Percentiles rank a stretch among this genome's conserved stretches.
These are phyloP conservation scores for Cynodonichthys magdalenae DNA, from an alignment of 2,797 vertebrate genomes.

Conservation along the genomic window DNA sequence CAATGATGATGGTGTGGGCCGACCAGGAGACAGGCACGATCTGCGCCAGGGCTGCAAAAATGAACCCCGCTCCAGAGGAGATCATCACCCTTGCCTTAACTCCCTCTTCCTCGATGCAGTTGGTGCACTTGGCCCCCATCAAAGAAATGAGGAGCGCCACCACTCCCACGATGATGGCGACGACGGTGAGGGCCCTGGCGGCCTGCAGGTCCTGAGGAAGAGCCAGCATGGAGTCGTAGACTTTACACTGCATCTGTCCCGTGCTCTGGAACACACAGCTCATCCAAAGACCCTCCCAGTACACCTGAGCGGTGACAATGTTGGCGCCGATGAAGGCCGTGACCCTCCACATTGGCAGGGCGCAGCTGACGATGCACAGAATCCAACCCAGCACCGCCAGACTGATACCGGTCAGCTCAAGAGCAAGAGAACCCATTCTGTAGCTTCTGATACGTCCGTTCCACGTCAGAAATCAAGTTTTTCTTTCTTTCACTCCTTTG, in stretches of 20 bases:
- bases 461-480: background rate
- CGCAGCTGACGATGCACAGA: conserved; percentile 84
- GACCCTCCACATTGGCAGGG: conserved; percentile 92
- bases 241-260: conserved; percentile 91
- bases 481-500: conserved; percentile 1
- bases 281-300: conserved; percentile 93
- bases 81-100: conserved; percentile 90
- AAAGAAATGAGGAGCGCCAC: conserved; percentile 86
- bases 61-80: conserved; percentile 83
- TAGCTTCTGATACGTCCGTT: conserved; percentile 13
- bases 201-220: conserved; percentile 89
- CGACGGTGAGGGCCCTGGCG: conserved; percentile 86
- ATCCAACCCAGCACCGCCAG: conserved; percentile 88
- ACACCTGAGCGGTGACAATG: conserved; percentile 90
- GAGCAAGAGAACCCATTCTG: conserved; percentile 82
- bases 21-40: conserved; percentile 93
- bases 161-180: conserved; percentile 84
- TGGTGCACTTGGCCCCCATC: conserved; percentile 92
- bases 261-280: conserved; percentile 90
- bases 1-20: conserved; percentile 87
- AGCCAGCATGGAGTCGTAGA: conserved; percentile 89
- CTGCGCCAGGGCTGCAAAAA: conserved; percentile 81
- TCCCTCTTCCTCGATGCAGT: conserved; percentile 90
- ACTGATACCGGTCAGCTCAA: conserved; percentile 85
- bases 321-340: conserved; percentile 90